Evolutionary conservation across 2,888 invertebrate genomes (phyloP), one percentile per base, ranked within the genome.

Genomic region (Apomyelois bistriatella): DNA sequence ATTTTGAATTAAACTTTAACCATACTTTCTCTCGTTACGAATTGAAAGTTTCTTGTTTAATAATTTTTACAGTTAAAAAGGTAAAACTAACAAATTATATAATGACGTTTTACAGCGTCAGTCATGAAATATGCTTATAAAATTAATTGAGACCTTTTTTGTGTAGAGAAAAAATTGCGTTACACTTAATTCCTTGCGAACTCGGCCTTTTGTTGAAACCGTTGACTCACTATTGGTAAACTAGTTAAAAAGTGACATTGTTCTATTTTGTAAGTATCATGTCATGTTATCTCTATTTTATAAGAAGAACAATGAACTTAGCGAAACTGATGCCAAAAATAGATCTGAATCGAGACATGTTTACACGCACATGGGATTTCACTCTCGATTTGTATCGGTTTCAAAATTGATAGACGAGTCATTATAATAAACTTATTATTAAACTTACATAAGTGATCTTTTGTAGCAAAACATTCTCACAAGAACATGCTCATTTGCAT

Each of bases 261-360:
- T 56, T 59, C 55, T 51, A 61, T 30, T 58, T 65, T 58, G 65
- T 53, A 30, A 59, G 51, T 58, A 28, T 58, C 56, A 61, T 63
- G 59, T 62, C 60, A 50, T 51, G 59, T 65, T 55, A 55, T 42
- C 15, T 36, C 49, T 55, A 55, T 67, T 66, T 61, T 58, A 53
- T 50, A 56, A 59, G 52, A 48, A 58, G 50, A 65, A 65, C 65
- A 66, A 63, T 61, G 60, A 53, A 56, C 42, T 50, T 41, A 54
- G 58, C 58, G 37, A 48, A 53, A 61, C 56, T 59, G 55, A 59
- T 58, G 58, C 5, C 9, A 37, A 60, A 55, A 57, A 38, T 28
- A n/a, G n/a, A n/a, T n/a, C n/a, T 13, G 12, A 48, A 4, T 28
- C 28, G 1, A 12, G 16, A 22, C n/a, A 5, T 37, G n/a, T 48